A percentile compares a stretch with the other conserved stretches of the same genome.
Conservation (phyloP, 2,113 vertebrate species). For the Lathamus discolor region DNA sequence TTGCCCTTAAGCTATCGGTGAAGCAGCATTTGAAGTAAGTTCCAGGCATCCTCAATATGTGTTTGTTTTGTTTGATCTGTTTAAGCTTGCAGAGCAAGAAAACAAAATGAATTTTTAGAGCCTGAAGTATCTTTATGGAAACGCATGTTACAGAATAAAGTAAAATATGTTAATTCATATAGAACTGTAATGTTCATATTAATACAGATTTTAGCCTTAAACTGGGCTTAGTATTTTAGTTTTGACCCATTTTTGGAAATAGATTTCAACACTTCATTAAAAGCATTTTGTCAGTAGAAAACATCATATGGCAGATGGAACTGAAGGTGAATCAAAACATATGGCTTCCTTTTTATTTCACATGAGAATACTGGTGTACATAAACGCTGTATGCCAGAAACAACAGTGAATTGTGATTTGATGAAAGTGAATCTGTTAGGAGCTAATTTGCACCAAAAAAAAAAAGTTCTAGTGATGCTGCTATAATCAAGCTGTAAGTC, state of each 20-base stretch:
- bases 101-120: background rate
- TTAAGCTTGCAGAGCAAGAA: background rate
- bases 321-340: background rate
- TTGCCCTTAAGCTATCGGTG: background rate
- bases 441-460: background rate
- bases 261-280: background rate
- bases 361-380: background rate
- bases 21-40: background rate
- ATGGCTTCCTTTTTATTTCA: background rate
- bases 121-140: background rate
- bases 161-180: background rate
- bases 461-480: background rate
- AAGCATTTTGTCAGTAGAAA: background rate
- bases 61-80: background rate
- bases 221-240: background rate
- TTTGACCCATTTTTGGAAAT: background rate
- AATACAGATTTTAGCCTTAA: background rate
- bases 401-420: background rate
- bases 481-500: background rate
- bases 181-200: background rate
- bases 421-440: background rate
- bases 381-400: background rate
- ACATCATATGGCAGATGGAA: background rate
- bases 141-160: background rate
- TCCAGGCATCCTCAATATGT: background rate